phyloP scores from a whole-genome alignment of 2,888 invertebrate species.

The Boloria euphrosyne region DNA sequence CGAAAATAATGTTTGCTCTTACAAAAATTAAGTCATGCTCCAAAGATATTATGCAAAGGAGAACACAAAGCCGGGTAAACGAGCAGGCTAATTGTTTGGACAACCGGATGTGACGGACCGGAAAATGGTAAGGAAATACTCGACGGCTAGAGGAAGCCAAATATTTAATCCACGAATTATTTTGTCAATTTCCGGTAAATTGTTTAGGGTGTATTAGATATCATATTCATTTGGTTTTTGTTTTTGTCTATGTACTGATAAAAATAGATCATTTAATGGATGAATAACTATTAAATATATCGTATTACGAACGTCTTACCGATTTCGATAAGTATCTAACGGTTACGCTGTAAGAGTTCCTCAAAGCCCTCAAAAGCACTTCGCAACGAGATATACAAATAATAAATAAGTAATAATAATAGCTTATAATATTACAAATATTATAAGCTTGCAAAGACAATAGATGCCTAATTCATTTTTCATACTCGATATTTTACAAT shows the following conservation, averaged over 20 bases:
- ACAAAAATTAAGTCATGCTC: constrained; percentile 55
- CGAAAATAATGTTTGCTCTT: constrained; percentile 50
- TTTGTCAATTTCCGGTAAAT: constrained; percentile 27
- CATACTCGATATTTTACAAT: too few relatives aligned
- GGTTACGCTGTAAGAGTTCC: background rate
- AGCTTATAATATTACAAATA: too few relatives aligned
- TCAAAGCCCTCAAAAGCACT: background rate
- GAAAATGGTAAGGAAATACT: constrained; percentile 60
- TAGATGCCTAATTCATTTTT: too few relatives aligned
- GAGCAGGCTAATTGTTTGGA: constrained; percentile 60
- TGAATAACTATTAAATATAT: too few relatives aligned
- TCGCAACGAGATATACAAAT: too few relatives aligned
- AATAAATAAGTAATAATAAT: too few relatives aligned
- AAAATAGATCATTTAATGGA: background rate
- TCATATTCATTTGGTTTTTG: constrained; percentile 15
- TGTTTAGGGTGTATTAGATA: constrained; percentile 24
- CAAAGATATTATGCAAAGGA: constrained; percentile 55
- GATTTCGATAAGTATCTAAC: too few relatives aligned
- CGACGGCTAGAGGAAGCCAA: constrained; percentile 50
- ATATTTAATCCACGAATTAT: constrained; percentile 40
- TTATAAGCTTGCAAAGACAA: too few relatives aligned
- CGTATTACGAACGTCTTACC: too few relatives aligned
- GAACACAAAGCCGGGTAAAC: constrained; percentile 44
- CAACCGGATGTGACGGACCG: constrained; percentile 58
- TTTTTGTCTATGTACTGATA: constrained; percentile 1